phyloP scores from a whole-genome alignment of 2,113 vertebrate genomes.

The Bos taurus region DNA sequence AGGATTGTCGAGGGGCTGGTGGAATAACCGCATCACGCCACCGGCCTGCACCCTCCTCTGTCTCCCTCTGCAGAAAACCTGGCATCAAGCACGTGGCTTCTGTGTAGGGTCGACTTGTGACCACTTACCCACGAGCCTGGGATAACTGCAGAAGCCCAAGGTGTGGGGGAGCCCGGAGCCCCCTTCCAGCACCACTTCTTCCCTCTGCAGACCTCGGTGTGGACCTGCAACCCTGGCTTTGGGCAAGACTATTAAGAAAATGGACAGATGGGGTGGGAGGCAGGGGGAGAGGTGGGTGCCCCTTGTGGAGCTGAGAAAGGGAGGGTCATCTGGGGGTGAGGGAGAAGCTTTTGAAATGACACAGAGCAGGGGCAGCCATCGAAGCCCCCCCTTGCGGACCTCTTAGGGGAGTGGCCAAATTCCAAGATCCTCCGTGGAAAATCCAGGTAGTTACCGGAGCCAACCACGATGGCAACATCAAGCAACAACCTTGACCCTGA shows the following conservation, averaged over 20 bases:
- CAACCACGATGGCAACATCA: rapidly evolving
- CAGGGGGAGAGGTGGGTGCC: neutral
- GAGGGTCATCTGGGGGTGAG: neutral
- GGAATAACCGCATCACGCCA: rapidly evolving
- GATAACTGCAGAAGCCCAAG: neutral
- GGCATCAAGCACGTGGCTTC: neutral
- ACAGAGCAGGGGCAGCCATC: neutral
- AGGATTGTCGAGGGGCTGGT: no score
- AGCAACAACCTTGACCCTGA: neutral
- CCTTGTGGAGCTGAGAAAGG: neutral
- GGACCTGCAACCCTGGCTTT: neutral
- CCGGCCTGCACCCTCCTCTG: neutral
- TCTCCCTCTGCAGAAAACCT: neutral
- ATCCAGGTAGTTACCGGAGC: neutral
- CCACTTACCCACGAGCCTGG: neutral
- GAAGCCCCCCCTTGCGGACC: rapidly evolving
- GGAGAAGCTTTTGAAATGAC: neutral
- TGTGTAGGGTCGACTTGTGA: rapidly evolving
- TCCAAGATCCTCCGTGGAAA: neutral
- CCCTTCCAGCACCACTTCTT: no score
- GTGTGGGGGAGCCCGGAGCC: neutral
- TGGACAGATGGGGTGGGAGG: no score
- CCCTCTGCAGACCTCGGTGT: neutral
- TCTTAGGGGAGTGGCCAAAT: neutral
- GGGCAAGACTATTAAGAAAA: neutral